Evolutionary conservation across 2,888 invertebrate species (phyloP).

Genomic region (Helicoverpa assulta): DNA sequence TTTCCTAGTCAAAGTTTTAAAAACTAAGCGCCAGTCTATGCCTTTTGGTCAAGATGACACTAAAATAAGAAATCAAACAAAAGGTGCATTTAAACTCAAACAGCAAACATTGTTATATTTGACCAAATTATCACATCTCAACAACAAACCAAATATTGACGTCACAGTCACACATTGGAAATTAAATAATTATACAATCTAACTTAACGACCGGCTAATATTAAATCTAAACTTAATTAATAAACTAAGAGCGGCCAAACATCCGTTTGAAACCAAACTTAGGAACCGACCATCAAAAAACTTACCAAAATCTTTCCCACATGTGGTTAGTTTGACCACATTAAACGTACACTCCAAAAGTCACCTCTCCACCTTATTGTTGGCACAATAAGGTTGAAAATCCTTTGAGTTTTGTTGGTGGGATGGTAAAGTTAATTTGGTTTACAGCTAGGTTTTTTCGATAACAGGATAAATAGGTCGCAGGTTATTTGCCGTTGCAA

Average conservation of each 20-base stretch:
- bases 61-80: conserved; percentile 4
- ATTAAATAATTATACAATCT: conserved; percentile 65
- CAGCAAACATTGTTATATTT: conserved; percentile 15
- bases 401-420: conserved; percentile 8
- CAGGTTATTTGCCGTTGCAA: conserved; percentile 89
- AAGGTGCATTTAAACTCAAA: conserved; percentile 13
- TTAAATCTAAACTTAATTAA: conserved; percentile 84
- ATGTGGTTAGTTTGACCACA: conserved; percentile 54
- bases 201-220: conserved; percentile 74
- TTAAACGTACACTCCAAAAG: not conserved
- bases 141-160: conserved; percentile 42
- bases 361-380: fast-evolving
- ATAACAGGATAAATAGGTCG: conserved; percentile 86
- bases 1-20: not conserved
- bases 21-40: not conserved
- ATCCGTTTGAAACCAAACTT: conserved; percentile 82
- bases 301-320: conserved; percentile 81
- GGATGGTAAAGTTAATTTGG: conserved; percentile 30
- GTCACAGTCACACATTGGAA: conserved; percentile 64
- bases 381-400: not conserved
- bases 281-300: conserved; percentile 78
- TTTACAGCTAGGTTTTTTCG: conserved; percentile 74
- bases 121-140: conserved; percentile 48
- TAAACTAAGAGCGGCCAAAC: conserved; percentile 82
- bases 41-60: not conserved